Evolutionary conservation across 2,113 vertebrate species (phyloP).

Genomic region (Takifugu bimaculatus): DNA sequence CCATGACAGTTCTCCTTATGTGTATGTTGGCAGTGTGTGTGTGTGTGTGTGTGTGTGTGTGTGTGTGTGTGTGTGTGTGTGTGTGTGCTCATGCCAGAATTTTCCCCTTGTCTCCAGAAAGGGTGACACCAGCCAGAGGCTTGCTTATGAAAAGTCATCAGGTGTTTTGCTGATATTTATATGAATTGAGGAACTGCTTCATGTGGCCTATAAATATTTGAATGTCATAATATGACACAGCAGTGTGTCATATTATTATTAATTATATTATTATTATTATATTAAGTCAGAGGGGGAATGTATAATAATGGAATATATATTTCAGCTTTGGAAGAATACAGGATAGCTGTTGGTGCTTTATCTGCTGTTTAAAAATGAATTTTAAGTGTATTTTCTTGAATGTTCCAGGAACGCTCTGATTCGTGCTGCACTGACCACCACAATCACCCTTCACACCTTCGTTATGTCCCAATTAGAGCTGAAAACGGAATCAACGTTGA

Average conservation of each 20-base stretch:
- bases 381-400: no score
- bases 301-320: no score
- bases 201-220: conserved; percentile 21
- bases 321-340: neutral
- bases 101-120: conserved; percentile 17
- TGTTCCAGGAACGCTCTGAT: neutral
- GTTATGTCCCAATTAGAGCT: neutral
- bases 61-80: conserved; percentile 3
- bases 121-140: conserved; percentile 16
- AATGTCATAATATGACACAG: conserved; percentile 37
- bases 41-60: neutral
- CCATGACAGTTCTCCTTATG: conserved; percentile 43
- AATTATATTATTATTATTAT: no score
- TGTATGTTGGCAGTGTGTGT: neutral
- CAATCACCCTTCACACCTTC: neutral
- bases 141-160: conserved; percentile 39
- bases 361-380: neutral
- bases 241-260: neutral
- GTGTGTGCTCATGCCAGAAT: conserved; percentile 7
- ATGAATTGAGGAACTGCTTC: conserved; percentile 27
- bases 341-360: neutral
- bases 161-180: conserved; percentile 25
- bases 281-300: no score
- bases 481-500: neutral
- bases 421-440: neutral